Conservation (phyloP, 2,113 vertebrate species). For the Pseudorasbora parva region DNA sequence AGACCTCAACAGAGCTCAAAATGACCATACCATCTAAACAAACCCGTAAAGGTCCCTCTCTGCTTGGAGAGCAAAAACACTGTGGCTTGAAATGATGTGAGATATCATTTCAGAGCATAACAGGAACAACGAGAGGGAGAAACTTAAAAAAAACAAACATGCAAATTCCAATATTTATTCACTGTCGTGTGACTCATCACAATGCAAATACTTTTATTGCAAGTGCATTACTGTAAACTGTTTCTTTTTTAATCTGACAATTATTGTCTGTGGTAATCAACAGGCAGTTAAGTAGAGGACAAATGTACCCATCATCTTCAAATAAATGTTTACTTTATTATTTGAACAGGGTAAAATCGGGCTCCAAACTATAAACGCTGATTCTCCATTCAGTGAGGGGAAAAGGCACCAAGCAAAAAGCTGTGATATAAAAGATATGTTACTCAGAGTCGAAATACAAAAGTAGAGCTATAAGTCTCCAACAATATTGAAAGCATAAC, state of each 20-base stretch:
- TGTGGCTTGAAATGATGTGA: not conserved
- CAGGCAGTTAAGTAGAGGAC: not conserved
- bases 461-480: slow-evolving; percentile 33
- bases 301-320: not conserved
- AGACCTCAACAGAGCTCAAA: slow-evolving; percentile 64
- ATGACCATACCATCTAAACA: slow-evolving; percentile 65
- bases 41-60: slow-evolving; percentile 1
- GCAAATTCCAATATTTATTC: not conserved
- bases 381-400: not conserved
- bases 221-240: not conserved
- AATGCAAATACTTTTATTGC: not conserved
- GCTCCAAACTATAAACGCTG: not conserved
- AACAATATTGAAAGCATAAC: slow-evolving; percentile 5
- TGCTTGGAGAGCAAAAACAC: not conserved
- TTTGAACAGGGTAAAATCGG: not conserved
- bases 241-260: not conserved
- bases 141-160: not conserved
- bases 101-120: not conserved
- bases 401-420: not conserved
- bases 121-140: not conserved
- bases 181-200: not conserved
- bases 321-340: not conserved
- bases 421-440: slow-evolving; percentile 23
- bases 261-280: not conserved
- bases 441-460: slow-evolving; percentile 13